Percentiles rank a stretch among this genome's conserved stretches.
Conservation (phyloP, 2,113 vertebrate species). For the Clinocottus analis region DNA sequence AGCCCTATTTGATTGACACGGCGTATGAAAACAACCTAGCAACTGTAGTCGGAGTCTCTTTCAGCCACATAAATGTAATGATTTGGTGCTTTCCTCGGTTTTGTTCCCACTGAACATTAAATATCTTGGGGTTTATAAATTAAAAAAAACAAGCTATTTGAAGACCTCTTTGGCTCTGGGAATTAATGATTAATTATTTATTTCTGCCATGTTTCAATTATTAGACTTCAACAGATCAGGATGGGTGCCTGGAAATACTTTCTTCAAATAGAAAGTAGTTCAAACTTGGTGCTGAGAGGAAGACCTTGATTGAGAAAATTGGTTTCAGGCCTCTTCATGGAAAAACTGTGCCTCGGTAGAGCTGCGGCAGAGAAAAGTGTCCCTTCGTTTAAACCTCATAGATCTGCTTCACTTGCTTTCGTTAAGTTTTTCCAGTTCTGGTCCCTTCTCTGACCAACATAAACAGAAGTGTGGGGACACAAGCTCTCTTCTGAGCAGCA, state of each 20-base stretch:
- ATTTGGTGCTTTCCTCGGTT: slow-evolving; percentile 7
- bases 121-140: background rate
- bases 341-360: background rate
- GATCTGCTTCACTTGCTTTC: background rate
- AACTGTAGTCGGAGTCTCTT: slow-evolving; percentile 1
- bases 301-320: background rate
- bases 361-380: background rate
- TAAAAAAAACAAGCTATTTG: background rate
- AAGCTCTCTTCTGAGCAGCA: slow-evolving; percentile 1
- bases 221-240: background rate
- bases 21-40: background rate
- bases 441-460: background rate
- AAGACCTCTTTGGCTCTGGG: background rate
- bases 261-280: background rate
- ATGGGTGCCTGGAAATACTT: background rate
- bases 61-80: background rate
- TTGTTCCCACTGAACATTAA: background rate
- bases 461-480: background rate
- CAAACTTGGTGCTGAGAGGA: background rate
- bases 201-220: background rate
- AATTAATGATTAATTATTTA: background rate
- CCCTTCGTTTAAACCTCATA: background rate
- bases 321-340: background rate
- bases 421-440: background rate
- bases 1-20: background rate